Base-by-base conservation (phyloP, 2,888 invertebrate species). In the Drosophila kambysellisi region DNA sequence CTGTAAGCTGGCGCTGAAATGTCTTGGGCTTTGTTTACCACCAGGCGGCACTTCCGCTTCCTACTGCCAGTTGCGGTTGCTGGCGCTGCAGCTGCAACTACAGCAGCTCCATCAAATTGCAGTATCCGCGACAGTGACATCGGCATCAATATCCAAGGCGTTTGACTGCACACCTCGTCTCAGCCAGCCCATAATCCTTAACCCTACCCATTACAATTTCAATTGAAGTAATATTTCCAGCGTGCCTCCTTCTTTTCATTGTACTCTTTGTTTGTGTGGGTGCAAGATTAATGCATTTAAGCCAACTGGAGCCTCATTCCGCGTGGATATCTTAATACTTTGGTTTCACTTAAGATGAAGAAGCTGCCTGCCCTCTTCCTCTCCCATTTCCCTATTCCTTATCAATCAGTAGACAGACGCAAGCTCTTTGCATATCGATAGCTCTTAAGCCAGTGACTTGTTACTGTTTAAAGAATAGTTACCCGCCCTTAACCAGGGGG, bases 281-380 rank as follows among this genome's bases (percentile, higher is more conserved):
- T 63, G 70, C 52, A 84, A 87, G 85, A 85, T 85, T 85, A 85
- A 85, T 85, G 88, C 85, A 87, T 85, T 84, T 82, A 72, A 74
- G 76, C 71, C 66, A 63, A 52, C 32, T 59, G 35, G 20, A 56
- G 74, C 56, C 48, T 37, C 48, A 48, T 59, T 70, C 46, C 50
- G 63, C 58, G 64, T 46, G 73, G 70, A 80, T 67, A 74, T 82
- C 82, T 84, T 85, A 87, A 85, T 87, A 85, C 85, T 87, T 80
- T 84, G 85, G 75, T 84, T 87, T 82, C 85, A 81, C 85, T 77
- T 75, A 70, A 84, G 82, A 77, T 70, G 82, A 82, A 72, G 74
- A 84, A 84, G 70, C 53, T 46, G 32, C n/a, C n/a, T 53, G 25
- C 32, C 11, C 15, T 32, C 32, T 46, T 25, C 11, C 15, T 32